phyloP scores from a whole-genome alignment of 2,797 vertebrate species.

The Lithobates pipiens region DNA sequence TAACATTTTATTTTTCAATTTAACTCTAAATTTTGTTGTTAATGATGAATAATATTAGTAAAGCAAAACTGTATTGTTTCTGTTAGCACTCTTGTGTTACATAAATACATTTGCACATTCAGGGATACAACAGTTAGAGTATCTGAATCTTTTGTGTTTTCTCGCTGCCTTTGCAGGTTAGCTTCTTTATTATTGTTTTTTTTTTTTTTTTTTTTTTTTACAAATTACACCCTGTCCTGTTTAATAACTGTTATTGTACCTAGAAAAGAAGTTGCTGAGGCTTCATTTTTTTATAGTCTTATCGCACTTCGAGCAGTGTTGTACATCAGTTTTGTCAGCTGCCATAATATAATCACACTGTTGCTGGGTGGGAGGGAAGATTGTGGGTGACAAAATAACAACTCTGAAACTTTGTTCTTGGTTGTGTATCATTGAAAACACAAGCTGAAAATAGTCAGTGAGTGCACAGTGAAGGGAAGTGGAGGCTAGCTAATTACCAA shows the following conservation, averaged over 20 bases:
- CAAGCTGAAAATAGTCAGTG: neutral
- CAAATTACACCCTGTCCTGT: conserved; percentile 3
- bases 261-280: conserved; percentile 28
- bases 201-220: neutral
- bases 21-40: no score
- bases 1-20: no score
- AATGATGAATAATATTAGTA: neutral
- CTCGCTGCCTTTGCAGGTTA: neutral
- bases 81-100: neutral
- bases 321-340: conserved; percentile 30
- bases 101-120: neutral
- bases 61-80: neutral
- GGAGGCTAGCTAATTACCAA: neutral
- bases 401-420: conserved; percentile 9
- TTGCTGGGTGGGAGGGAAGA: neutral
- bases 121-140: neutral
- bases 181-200: neutral
- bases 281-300: conserved; percentile 1
- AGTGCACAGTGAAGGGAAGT: neutral
- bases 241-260: conserved; percentile 39
- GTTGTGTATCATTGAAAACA: conserved; percentile 24
- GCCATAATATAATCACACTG: conserved; percentile 29
- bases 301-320: conserved; percentile 13
- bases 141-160: conserved; percentile 15
- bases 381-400: conserved; percentile 14